A percentile compares a stretch with the other conserved stretches of the same genome.
phyloP scores from a whole-genome alignment of 1,140 invertebrate species.

The Drosophila parvula region DNA sequence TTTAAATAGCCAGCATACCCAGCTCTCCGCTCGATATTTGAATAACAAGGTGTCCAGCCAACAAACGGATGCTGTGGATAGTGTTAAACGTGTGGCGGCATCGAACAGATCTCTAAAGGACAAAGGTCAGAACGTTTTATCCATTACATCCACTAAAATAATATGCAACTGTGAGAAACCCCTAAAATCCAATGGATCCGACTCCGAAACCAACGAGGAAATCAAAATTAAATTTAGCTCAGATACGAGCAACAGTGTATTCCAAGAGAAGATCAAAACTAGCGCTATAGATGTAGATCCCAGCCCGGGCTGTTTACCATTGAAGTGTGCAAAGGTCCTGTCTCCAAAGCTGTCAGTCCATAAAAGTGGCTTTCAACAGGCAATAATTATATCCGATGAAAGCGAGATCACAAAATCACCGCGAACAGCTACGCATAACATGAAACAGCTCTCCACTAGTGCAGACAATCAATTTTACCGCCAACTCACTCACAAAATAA shows the following conservation, averaged over 20 bases:
- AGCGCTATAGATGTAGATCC: constrained; percentile 8
- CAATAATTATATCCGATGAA: constrained; percentile 51
- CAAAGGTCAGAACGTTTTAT: constrained; percentile 30
- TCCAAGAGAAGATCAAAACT: no score
- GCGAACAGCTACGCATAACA: constrained; percentile 12
- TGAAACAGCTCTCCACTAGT: constrained; percentile 19
- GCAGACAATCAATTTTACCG: constrained; percentile 58
- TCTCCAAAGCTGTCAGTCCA: constrained; percentile 34
- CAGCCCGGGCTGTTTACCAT: constrained; percentile 20
- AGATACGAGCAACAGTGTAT: constrained; percentile 10
- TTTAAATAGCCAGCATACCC: constrained; percentile 59
- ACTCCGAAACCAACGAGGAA: constrained; percentile 33
- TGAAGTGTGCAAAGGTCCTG: constrained; percentile 26
- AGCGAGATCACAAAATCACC: constrained; percentile 26
- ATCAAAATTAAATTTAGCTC: constrained; percentile 36
- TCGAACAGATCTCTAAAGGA: constrained; percentile 46
- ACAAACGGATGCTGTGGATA: constrained; percentile 35
- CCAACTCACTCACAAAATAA: constrained; percentile 54
- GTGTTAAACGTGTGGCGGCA: constrained; percentile 36
- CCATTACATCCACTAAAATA: constrained; percentile 27
- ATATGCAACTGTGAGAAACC: constrained; percentile 52
- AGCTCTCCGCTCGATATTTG: constrained; percentile 73
- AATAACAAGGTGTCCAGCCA: constrained; percentile 58
- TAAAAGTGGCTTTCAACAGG: constrained; percentile 42
- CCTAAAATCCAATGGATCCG: constrained; percentile 34